These are phyloP conservation scores for Acyrthosiphon pisum DNA, from an alignment of 1,140 invertebrate genomes.

Conservation along the genomic window DNA sequence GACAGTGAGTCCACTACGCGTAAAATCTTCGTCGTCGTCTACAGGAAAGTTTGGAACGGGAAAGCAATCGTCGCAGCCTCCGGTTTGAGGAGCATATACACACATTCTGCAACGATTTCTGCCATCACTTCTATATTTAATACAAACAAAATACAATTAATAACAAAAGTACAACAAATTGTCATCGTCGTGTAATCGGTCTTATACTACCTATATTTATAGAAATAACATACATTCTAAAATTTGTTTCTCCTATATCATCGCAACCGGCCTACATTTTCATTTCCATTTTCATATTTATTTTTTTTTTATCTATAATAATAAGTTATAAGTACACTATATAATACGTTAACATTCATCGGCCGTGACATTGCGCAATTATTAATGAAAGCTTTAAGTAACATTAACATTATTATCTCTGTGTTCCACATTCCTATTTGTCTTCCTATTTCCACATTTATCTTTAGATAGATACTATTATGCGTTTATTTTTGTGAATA, in stretches of 20 bases:
- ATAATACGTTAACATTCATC: not conserved
- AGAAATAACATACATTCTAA: conserved; percentile 18
- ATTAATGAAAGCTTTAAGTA: not conserved
- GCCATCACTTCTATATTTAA: not conserved
- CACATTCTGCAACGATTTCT: not conserved
- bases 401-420: not conserved
- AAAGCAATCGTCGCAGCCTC: conserved; percentile 35
- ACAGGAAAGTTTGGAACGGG: conserved; percentile 38
- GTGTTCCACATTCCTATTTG: conserved; percentile 16
- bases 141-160: conserved; percentile 21
- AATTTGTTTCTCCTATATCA: not conserved
- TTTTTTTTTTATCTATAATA: not conserved
- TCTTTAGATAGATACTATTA: conserved; percentile 8
- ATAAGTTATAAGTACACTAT: not conserved
- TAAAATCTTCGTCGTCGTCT: conserved; percentile 27
- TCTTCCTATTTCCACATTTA: conserved; percentile 37
- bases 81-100: conserved; percentile 1
- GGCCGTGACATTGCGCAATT: not conserved
- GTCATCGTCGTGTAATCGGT: not conserved
- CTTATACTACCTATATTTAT: not conserved
- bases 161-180: conserved; percentile 37
- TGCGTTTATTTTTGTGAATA: not conserved
- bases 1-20: conserved; percentile 38
- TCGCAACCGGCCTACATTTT: not conserved
- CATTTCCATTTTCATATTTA: not conserved